Conservation (phyloP, 37 sponge, comb jelly and placozoan species). For the Amphimedon queenslandica region DNA sequence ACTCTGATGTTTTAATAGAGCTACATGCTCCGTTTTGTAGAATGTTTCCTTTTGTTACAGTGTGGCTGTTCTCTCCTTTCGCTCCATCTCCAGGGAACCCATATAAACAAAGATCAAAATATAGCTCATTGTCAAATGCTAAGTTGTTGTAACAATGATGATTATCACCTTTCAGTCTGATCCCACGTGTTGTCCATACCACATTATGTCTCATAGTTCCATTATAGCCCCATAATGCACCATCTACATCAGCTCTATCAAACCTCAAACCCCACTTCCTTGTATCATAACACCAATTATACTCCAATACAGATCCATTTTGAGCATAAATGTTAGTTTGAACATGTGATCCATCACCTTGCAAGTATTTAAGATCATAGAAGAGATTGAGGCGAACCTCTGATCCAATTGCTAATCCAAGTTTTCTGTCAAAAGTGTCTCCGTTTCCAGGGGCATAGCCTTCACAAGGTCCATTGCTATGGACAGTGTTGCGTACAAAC, state of each 20-base stretch:
- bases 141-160: conserved; percentile 16
- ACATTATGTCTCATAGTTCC: conserved; percentile 15
- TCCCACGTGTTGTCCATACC: conserved; percentile 13
- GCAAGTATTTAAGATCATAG: conserved; percentile 26
- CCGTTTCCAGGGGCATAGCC: conserved; percentile 14
- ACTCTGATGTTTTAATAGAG: neutral
- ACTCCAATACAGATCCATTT: conserved; percentile 11
- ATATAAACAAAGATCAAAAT: conserved; percentile 8
- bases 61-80: conserved; percentile 23
- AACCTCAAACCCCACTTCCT: conserved; percentile 13
- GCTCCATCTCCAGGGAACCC: conserved; percentile 23
- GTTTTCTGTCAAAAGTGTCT: neutral
- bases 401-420: conserved; percentile 2
- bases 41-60: conserved; percentile 1
- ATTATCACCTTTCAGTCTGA: conserved; percentile 32
- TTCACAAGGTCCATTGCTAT: conserved; percentile 33
- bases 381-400: conserved; percentile 11
- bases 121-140: conserved; percentile 15
- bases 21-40: conserved; percentile 15
- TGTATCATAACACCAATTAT: conserved; percentile 25
- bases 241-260: neutral
- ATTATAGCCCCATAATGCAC: conserved; percentile 25
- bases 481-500: conserved; percentile 26
- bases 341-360: conserved; percentile 23
- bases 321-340: neutral